Conservation (phyloP, 2,113 vertebrate genomes). For the Oostethus manadensis region DNA sequence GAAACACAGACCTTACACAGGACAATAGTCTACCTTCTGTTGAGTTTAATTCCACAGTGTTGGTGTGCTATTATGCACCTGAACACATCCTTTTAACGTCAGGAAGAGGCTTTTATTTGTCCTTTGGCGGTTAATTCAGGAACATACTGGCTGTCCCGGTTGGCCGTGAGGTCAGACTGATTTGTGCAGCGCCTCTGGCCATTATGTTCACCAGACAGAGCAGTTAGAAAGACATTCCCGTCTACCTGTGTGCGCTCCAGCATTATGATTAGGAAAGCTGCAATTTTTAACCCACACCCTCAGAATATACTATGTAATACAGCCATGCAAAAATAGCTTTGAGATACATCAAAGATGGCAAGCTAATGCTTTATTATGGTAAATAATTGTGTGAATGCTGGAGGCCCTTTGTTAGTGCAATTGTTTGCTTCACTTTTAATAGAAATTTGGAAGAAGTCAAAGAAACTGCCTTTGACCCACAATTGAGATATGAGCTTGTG, state of each 20-base stretch:
- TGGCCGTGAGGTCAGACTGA: conserved; percentile 14
- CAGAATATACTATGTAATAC: too few species aligned
- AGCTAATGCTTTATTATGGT: too few species aligned
- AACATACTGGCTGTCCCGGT: background rate
- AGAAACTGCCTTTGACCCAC: too few species aligned
- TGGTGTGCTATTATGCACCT: background rate
- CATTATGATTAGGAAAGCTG: conserved; percentile 14
- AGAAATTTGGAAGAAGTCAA: too few species aligned
- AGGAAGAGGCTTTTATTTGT: background rate
- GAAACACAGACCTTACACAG: background rate
- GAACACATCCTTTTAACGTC: background rate
- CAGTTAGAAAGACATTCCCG: conserved; percentile 14
- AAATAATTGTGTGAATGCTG: too few species aligned
- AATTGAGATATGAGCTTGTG: too few species aligned
- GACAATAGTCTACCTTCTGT: too few species aligned
- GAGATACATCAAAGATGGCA: background rate
- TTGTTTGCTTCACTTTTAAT: too few species aligned
- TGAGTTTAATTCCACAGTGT: background rate
- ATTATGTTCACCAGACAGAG: conserved; percentile 6
- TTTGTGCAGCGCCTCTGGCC: conserved; percentile 9
- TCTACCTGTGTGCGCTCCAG: conserved; percentile 9
- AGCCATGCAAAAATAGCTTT: too few species aligned
- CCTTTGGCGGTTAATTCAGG: background rate
- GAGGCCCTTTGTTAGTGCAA: too few species aligned
- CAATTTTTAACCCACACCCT: background rate